Evolutionary conservation across 2,113 vertebrate species (phyloP).

Genomic region (Mesembrinibis cayennensis): DNA sequence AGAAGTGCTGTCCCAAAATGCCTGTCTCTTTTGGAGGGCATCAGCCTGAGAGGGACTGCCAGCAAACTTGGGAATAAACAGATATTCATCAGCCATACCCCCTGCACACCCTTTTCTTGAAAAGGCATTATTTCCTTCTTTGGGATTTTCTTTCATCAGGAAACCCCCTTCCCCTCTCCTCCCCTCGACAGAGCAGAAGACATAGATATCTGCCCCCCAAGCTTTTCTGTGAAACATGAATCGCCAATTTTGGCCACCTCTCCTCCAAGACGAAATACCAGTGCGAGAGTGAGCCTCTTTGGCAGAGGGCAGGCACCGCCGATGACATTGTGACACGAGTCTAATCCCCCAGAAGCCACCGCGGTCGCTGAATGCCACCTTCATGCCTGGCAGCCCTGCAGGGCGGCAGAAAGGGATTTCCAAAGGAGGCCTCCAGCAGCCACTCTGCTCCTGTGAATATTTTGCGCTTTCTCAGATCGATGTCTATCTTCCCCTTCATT

Average conservation of each 20-base stretch:
- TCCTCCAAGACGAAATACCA: neutral
- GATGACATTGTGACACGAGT: neutral
- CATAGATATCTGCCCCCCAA: neutral
- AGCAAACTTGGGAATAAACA: neutral
- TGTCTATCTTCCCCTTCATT: neutral
- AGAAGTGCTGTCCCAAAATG: neutral
- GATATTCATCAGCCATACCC: neutral
- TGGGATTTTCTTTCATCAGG: neutral
- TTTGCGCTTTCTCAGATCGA: neutral
- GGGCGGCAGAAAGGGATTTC: neutral
- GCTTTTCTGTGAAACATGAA: neutral
- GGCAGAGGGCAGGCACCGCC: neutral
- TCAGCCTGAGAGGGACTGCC: neutral
- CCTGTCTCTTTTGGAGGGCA: neutral
- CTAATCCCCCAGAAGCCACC: neutral
- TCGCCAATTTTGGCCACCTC: neutral
- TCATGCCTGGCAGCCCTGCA: accelerated
- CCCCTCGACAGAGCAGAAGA: neutral
- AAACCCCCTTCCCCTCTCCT: neutral
- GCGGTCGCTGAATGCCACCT: neutral
- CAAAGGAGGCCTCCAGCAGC: neutral
- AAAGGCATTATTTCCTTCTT: neutral
- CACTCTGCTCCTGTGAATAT: neutral
- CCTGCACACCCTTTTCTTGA: neutral
- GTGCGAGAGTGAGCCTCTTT: neutral